Conservation (phyloP, 2,888 invertebrate genomes). For the Leucania comma region DNA sequence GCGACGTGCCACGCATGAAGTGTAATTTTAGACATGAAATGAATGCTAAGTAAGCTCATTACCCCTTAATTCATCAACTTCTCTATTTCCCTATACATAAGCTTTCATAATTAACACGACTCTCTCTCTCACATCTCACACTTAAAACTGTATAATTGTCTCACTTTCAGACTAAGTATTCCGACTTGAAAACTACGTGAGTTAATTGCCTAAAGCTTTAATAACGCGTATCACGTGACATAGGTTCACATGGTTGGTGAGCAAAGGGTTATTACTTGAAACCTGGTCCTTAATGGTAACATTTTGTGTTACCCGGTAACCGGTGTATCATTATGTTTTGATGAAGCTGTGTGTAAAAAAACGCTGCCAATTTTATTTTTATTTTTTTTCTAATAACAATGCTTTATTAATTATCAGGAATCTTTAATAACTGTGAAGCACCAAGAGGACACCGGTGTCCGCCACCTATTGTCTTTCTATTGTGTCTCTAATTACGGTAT, state of each 20-base stretch:
- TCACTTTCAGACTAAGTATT: conserved; percentile 14
- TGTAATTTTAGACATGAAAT: neutral
- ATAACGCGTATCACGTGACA: conserved; percentile 51
- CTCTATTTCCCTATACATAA: neutral
- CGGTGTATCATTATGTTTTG: neutral
- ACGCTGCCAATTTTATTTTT: too few species aligned
- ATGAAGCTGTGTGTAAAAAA: neutral
- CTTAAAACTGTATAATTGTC: conserved; percentile 21
- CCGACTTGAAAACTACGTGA: conserved; percentile 16
- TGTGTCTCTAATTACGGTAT: too few species aligned
- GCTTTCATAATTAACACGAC: conserved; percentile 2
- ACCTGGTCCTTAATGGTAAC: conserved; percentile 58
- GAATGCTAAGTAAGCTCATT: neutral
- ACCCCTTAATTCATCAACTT: neutral
- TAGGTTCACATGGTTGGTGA: conserved; percentile 13
- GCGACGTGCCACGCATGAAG: neutral
- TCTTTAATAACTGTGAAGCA: too few species aligned
- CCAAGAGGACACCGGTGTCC: too few species aligned
- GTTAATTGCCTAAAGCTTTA: conserved; percentile 44
- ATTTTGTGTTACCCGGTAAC: conserved; percentile 34
- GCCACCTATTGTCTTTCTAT: too few species aligned
- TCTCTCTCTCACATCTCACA: conserved; percentile 1
- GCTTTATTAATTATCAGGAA: too few species aligned
- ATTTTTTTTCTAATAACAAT: too few species aligned
- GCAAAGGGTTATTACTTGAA: conserved; percentile 53